phyloP scores from a whole-genome alignment of 2,888 invertebrate genomes.

The Dynastes maya region DNA sequence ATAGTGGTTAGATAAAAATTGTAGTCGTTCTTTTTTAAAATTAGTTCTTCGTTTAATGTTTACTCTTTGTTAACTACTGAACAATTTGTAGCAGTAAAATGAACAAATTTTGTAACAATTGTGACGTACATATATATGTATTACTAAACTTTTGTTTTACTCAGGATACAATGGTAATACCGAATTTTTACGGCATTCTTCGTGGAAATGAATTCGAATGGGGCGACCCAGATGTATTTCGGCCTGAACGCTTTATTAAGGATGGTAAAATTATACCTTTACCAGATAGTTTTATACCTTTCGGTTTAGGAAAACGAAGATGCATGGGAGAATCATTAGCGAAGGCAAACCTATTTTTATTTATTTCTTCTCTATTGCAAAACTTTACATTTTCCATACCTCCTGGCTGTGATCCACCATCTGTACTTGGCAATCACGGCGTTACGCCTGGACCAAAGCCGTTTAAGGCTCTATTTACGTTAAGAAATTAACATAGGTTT shows the following conservation, averaged over 20 bases:
- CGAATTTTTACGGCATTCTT: slow-evolving; percentile 82
- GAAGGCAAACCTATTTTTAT: slow-evolving; percentile 85
- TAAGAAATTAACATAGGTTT: slow-evolving; percentile 56
- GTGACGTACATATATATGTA: neutral
- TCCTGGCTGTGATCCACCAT: slow-evolving; percentile 78
- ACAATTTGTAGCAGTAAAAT: too few relatives aligned
- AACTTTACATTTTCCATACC: slow-evolving; percentile 79
- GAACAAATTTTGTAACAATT: too few relatives aligned
- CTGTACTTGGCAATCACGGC: slow-evolving; percentile 77
- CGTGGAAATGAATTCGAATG: slow-evolving; percentile 78
- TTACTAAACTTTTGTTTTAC: slow-evolving; percentile 55
- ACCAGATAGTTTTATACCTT: slow-evolving; percentile 83
- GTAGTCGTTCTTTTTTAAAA: too few relatives aligned
- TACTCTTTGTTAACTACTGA: too few relatives aligned
- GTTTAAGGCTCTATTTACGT: slow-evolving; percentile 77
- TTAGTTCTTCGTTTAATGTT: too few relatives aligned
- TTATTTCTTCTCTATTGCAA: slow-evolving; percentile 83
- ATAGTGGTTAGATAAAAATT: too few relatives aligned
- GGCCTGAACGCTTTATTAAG: slow-evolving; percentile 82
- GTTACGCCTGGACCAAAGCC: slow-evolving; percentile 85
- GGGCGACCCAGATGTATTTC: slow-evolving; percentile 80
- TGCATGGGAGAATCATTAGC: slow-evolving; percentile 88
- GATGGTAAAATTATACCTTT: slow-evolving; percentile 75
- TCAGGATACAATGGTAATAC: slow-evolving; percentile 86
- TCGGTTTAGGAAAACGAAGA: slow-evolving; percentile 84